A percentile compares a stretch with the other conserved stretches of the same genome.
phyloP scores from a whole-genome alignment of 2,888 invertebrate species.

The Heliconius ismenius region DNA sequence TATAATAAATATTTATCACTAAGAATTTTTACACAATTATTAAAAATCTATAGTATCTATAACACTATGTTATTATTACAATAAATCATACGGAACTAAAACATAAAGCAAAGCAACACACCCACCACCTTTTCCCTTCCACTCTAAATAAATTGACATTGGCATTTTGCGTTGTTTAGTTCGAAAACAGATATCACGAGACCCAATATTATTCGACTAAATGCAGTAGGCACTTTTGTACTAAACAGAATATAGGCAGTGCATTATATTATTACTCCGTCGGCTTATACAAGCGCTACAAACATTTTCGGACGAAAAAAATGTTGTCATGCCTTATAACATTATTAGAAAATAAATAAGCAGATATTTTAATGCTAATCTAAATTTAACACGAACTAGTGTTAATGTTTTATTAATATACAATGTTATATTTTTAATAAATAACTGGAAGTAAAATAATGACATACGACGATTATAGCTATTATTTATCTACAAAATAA shows the following conservation, averaged over 20 bases:
- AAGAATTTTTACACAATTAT: constrained; percentile 31
- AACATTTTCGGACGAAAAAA: constrained; percentile 22
- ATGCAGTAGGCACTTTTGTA: not conserved
- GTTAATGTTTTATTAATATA: too few species aligned
- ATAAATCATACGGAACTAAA: constrained; percentile 52
- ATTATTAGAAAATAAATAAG: not conserved
- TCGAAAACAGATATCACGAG: constrained; percentile 14
- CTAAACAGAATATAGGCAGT: not conserved
- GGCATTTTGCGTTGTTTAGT: constrained; percentile 16
- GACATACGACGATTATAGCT: not conserved
- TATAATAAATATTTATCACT: constrained; percentile 36
- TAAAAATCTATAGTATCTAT: constrained; percentile 37
- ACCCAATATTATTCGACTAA: constrained; percentile 8
- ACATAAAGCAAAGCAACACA: constrained; percentile 68
- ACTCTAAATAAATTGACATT: constrained; percentile 61
- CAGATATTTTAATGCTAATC: not conserved
- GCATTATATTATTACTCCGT: not conserved
- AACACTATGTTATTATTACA: constrained; percentile 48
- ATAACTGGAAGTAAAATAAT: too few species aligned
- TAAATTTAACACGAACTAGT: not conserved
- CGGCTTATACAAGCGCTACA: not conserved
- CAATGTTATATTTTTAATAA: too few species aligned
- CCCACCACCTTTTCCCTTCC: constrained; percentile 72
- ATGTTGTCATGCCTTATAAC: not conserved
- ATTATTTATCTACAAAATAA: not conserved